Conservation (phyloP, 2,888 invertebrate genomes). For the Stictocephala bisonia region DNA sequence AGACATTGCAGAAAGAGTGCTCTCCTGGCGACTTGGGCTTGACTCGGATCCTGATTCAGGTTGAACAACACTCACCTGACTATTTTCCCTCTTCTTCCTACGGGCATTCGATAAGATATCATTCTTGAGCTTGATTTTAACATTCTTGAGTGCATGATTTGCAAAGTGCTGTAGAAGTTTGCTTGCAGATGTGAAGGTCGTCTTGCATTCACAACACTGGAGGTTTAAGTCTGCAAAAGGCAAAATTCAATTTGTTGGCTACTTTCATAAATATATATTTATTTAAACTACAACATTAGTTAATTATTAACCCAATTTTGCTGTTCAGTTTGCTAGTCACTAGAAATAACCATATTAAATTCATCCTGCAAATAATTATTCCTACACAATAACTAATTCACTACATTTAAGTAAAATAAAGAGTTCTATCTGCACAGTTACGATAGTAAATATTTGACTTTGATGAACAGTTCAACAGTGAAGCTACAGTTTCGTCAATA, state of each 20-base stretch:
- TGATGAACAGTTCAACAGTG: too few species aligned
- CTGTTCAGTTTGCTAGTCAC: too few species aligned
- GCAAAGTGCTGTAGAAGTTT: conserved; percentile 63
- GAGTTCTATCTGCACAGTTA: too few species aligned
- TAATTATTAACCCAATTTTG: too few species aligned
- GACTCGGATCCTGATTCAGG: conserved; percentile 23
- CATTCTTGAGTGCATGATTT: conserved; percentile 58
- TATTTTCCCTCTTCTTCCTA: neutral
- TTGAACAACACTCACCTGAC: conserved; percentile 43
- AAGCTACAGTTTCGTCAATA: too few species aligned
- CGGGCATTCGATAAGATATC: too few species aligned
- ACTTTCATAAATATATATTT: neutral
- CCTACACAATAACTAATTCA: too few species aligned
- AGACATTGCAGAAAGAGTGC: conserved; percentile 9
- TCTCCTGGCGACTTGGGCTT: conserved; percentile 1
- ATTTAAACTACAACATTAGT: too few species aligned
- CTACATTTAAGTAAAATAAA: too few species aligned
- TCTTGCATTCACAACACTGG: conserved; percentile 60
- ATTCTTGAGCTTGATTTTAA: neutral
- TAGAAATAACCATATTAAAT: too few species aligned
- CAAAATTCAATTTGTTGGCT: neutral
- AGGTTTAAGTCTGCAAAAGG: conserved; percentile 38
- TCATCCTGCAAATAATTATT: too few species aligned
- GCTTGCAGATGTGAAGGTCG: conserved; percentile 62
- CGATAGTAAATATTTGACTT: too few species aligned